Base-by-base conservation (phyloP, 2,113 vertebrate genomes). In the Neolamprologus hecqui region DNA sequence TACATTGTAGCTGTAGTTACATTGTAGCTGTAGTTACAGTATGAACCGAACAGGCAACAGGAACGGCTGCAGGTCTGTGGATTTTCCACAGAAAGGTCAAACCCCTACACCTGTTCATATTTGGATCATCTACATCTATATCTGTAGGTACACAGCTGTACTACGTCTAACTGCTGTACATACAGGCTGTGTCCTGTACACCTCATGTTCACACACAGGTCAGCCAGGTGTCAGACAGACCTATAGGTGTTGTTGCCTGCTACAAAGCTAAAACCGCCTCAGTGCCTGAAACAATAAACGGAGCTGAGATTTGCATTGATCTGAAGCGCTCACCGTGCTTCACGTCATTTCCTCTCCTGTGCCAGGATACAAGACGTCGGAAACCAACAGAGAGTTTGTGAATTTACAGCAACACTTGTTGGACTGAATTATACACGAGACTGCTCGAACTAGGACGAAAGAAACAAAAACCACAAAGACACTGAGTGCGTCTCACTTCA, bases 221-320 rank as follows among this genome's bases (percentile, higher is more conserved):
- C 58, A 79, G 31, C 73, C 53, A 63, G 63, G 84, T 85, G 77
- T 86, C 79, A 88, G n/a, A 82, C 10, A 88, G 23, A 82, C 10
- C 82, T 57, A 82, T 4, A 47, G 45, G 45, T 15, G 45, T 47
- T 47, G 33, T 75, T 79, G 26, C 21, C 70, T 42, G 58, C 68
- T 13, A 17, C 53, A 73, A 89, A 79, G 81, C 83, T 10, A 7
- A 33, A 23, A 47, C 4, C 14, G 1, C 82, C 82, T 70, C 80
- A 84, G 85, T 10, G 5, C 45, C 75, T 87, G 80, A 26, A 89
- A 90, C 85, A 90, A 90, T 23, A 86, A 86, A 88, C 87, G 49
- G 68, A 88, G 73, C 58, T 58, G 12, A 55, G 42, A 87, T 88
- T 45, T 54, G 63, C 84, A 79, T 79, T 81, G 70, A 92, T 53